Percentiles rank a stretch among this genome's conserved stretches.
Evolutionary conservation across 2,888 invertebrate genomes (phyloP).

Genomic region (Acleris laterana): DNA sequence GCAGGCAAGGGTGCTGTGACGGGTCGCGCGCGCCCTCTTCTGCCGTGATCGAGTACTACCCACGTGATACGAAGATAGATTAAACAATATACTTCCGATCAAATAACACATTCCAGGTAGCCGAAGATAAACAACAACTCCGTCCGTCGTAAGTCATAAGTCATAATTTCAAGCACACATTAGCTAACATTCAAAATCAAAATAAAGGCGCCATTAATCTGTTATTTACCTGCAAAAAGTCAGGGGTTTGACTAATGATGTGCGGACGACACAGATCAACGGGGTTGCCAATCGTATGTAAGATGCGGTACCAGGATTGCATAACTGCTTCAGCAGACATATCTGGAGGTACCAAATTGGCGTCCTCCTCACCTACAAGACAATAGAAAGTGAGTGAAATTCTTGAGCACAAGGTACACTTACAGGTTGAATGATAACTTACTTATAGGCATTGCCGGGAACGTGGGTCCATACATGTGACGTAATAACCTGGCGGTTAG

Average conservation of each 20-base stretch:
- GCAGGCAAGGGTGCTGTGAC: slow-evolving; percentile 94
- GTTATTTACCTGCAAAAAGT: slow-evolving; percentile 81
- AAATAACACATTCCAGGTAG: background rate
- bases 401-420: too few species aligned
- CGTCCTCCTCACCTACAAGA: slow-evolving; percentile 91
- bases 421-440: slow-evolving; percentile 49
- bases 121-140: too few species aligned
- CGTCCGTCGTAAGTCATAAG: too few species aligned
- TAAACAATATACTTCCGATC: background rate
- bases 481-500: slow-evolving; percentile 92
- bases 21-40: slow-evolving; percentile 92
- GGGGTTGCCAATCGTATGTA: slow-evolving; percentile 97
- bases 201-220: too few species aligned
- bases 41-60: slow-evolving; percentile 91
- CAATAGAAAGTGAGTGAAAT: too few species aligned
- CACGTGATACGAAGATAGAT: too few species aligned
- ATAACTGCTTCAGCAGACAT: slow-evolving; percentile 96
- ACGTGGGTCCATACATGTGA: slow-evolving; percentile 94
- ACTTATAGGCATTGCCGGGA: slow-evolving; percentile 92
- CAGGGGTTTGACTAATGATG: slow-evolving; percentile 87
- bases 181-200: too few species aligned
- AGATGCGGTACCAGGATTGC: slow-evolving; percentile 97
- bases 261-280: slow-evolving; percentile 95
- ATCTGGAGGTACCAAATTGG: slow-evolving; percentile 90
- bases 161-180: too few species aligned